Percentiles rank a stretch among this genome's conserved stretches.
These are phyloP conservation scores for Araneus ventricosus DNA, from an alignment of 1,140 invertebrate species.

Conservation along the genomic window DNA sequence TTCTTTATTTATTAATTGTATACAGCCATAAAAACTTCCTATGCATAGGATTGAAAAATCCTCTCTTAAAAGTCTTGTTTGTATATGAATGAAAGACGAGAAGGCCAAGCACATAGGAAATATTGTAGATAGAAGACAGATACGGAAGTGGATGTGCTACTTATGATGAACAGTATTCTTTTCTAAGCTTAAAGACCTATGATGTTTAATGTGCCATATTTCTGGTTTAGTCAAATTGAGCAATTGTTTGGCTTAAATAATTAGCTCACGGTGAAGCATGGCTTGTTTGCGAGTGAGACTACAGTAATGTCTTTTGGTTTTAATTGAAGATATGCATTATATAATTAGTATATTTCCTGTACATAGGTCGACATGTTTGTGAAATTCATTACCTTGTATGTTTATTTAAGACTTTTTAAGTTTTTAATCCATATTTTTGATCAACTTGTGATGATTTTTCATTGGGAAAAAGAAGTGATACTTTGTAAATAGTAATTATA, in stretches of 20 bases:
- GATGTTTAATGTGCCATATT: constrained; percentile 15
- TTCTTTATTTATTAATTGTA: background rate
- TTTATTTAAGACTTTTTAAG: constrained; percentile 4
- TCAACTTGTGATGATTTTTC: constrained; percentile 54
- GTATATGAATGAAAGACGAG: background rate
- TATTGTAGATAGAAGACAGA: background rate
- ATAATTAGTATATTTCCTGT: background rate
- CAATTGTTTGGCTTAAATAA: background rate
- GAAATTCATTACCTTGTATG: background rate
- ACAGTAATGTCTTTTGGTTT: background rate
- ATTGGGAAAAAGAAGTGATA: constrained; percentile 67
- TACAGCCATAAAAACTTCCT: background rate
- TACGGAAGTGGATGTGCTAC: background rate
- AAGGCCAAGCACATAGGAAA: background rate
- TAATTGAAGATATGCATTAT: background rate
- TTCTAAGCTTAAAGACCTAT: background rate
- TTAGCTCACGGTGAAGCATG: constrained; percentile 12
- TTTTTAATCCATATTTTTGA: constrained; percentile 22
- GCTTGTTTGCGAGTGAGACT: background rate
- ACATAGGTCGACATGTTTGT: background rate
- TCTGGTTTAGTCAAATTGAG: constrained; percentile 8
- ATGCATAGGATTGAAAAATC: background rate
- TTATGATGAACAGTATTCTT: background rate
- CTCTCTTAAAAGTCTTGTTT: background rate
- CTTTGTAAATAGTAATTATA: constrained; percentile 67